These are phyloP conservation scores for Sminthurides aquaticus DNA, from an alignment of 2,888 invertebrate species.

Conservation along the genomic window DNA sequence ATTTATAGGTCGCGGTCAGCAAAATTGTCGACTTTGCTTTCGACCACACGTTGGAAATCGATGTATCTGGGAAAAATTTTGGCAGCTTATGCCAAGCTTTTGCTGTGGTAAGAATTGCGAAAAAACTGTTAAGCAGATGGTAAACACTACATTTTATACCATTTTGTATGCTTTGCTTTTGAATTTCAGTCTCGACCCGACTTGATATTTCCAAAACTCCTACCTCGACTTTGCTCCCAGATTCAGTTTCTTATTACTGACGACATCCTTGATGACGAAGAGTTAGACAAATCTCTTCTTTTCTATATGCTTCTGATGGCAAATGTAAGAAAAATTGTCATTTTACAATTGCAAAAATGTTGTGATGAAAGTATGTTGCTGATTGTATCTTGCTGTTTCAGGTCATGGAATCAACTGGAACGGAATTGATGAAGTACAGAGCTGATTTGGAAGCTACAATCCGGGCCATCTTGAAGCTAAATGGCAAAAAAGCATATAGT, in stretches of 20 bases:
- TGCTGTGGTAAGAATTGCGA: constrained; percentile 50
- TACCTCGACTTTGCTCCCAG: constrained; percentile 64
- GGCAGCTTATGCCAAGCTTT: constrained; percentile 61
- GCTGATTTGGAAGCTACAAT: constrained; percentile 52
- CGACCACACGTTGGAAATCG: constrained; percentile 70
- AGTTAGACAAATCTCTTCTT: constrained; percentile 66
- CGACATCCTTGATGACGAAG: constrained; percentile 64
- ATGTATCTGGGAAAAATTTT: constrained; percentile 72
- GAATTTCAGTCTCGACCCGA: constrained; percentile 56
- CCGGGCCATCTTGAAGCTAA: constrained; percentile 49
- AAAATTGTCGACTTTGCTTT: constrained; percentile 68
- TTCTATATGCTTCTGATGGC: constrained; percentile 69
- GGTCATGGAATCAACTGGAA: constrained; percentile 48
- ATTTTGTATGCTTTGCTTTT: no score
- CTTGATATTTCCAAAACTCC: constrained; percentile 61
- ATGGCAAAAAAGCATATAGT: constrained; percentile 42
- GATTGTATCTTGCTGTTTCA: no score
- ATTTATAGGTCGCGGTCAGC: constrained; percentile 58
- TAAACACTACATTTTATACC: no score
- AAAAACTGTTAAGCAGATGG: no score
- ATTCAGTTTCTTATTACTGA: constrained; percentile 58
- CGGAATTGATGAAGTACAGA: constrained; percentile 52
- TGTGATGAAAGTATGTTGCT: neutral
- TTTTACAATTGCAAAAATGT: no score
- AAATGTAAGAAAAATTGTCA: constrained; percentile 50